Conservation (phyloP, 2,888 invertebrate species). For the Lasius platythorax region DNA sequence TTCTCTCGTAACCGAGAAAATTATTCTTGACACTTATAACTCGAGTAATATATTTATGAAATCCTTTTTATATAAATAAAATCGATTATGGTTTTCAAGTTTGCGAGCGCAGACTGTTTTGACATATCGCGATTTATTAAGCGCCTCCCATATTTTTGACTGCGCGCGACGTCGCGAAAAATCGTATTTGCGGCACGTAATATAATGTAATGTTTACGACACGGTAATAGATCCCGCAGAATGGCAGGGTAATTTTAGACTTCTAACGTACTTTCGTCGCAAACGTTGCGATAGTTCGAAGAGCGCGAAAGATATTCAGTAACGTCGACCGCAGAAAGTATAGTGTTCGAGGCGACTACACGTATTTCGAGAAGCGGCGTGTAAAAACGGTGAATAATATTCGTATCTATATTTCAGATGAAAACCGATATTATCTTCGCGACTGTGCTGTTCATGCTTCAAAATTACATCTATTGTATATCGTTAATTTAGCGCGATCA, state of each 20-base stretch:
- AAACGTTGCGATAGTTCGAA: constrained; percentile 50
- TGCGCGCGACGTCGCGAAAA: constrained; percentile 15
- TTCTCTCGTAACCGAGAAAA: not conserved
- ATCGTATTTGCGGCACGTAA: constrained; percentile 26
- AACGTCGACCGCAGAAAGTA: constrained; percentile 66
- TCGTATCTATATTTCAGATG: constrained; percentile 31
- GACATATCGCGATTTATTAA: constrained; percentile 26
- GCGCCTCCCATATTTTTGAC: constrained; percentile 15
- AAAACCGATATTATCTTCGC: constrained; percentile 38
- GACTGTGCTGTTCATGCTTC: not conserved
- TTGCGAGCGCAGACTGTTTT: not conserved
- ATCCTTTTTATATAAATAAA: constrained; percentile 22
- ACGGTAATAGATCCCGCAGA: constrained; percentile 41
- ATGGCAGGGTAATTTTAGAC: constrained; percentile 41
- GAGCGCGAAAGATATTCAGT: constrained; percentile 65
- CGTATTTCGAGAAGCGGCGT: constrained; percentile 49
- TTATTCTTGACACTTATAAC: not conserved
- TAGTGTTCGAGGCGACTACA: constrained; percentile 63
- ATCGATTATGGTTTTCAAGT: constrained; percentile 13
- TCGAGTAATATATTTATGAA: not conserved
- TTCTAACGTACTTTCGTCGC: constrained; percentile 51
- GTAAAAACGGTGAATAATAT: constrained; percentile 51
- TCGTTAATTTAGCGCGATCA: not conserved
- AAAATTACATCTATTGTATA: not conserved
- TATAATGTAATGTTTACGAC: constrained; percentile 37